Evolutionary conservation across 2,888 invertebrate species (phyloP).

Genomic region (Cheilosia vulpina): DNA sequence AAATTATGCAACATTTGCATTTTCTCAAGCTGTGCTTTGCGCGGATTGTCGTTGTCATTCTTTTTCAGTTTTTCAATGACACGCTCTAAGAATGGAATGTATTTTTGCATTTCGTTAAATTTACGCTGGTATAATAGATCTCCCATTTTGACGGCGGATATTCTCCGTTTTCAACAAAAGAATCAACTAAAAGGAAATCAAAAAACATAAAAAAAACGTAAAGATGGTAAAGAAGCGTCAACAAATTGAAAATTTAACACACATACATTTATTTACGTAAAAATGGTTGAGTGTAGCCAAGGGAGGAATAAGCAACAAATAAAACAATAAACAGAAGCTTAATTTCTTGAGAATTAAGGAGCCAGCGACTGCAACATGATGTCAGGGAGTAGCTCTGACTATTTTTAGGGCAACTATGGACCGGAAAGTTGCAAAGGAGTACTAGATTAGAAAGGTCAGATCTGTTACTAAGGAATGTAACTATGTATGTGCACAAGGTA

Average conservation of each 20-base stretch:
- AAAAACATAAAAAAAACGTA: neutral
- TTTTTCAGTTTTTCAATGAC: slow-evolving; percentile 88
- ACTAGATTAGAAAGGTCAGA: too few relatives aligned
- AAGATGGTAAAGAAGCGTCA: neutral
- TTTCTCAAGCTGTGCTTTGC: slow-evolving; percentile 78
- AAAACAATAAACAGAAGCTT: neutral
- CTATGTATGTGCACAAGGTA: too few relatives aligned
- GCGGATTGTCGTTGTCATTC: slow-evolving; percentile 76
- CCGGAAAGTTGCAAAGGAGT: too few relatives aligned
- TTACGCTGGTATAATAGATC: slow-evolving; percentile 76
- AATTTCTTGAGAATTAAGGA: neutral
- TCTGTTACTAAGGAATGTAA: too few relatives aligned
- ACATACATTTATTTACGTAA: neutral
- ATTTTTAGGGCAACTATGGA: too few relatives aligned
- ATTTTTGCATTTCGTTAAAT: slow-evolving; percentile 82
- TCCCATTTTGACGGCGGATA: slow-evolving; percentile 54
- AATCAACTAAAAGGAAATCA: slow-evolving; percentile 21
- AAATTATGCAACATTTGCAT: slow-evolving; percentile 79
- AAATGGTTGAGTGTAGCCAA: neutral
- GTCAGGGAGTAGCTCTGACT: too few relatives aligned
- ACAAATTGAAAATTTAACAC: slow-evolving; percentile 4
- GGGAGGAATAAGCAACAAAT: neutral
- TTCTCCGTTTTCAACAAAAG: neutral
- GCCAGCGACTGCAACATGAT: neutral
- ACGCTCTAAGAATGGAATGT: slow-evolving; percentile 89